phyloP scores from a whole-genome alignment of 2,797 vertebrate genomes.

The Glyptemys insculpta region DNA sequence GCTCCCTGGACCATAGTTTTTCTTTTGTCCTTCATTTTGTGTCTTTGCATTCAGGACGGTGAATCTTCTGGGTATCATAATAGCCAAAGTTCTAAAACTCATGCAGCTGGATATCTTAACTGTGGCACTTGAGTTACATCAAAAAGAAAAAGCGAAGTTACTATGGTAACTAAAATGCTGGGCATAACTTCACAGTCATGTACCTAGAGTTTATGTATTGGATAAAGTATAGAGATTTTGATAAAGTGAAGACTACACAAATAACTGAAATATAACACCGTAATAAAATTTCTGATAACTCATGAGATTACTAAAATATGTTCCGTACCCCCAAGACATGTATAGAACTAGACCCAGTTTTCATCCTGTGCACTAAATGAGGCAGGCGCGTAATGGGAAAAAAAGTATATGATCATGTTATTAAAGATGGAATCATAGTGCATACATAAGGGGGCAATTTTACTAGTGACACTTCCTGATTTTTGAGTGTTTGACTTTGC shows the following conservation, averaged over 20 bases:
- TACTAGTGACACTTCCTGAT: too few species aligned
- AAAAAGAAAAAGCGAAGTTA: slow-evolving; percentile 48
- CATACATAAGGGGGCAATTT: too few species aligned
- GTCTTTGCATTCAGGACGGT: slow-evolving; percentile 10
- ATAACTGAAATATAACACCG: background rate
- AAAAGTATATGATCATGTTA: background rate
- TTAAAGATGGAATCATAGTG: too few species aligned
- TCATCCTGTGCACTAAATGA: background rate
- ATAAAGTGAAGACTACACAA: background rate
- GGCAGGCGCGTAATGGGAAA: background rate
- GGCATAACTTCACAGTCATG: slow-evolving; percentile 1
- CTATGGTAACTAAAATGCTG: slow-evolving; percentile 45
- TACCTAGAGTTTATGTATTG: background rate
- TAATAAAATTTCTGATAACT: background rate
- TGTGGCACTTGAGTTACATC: slow-evolving; percentile 1
- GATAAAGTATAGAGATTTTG: too few species aligned
- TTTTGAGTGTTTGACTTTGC: too few species aligned
- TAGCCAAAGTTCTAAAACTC: slow-evolving; percentile 13
- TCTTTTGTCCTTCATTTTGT: background rate
- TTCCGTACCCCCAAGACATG: background rate
- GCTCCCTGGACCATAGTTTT: background rate
- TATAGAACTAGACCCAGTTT: background rate
- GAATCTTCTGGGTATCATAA: slow-evolving; percentile 30
- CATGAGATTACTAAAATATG: background rate
- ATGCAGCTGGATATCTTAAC: background rate